Conservation (phyloP, 2,888 invertebrate species). For the Callosobruchus maculatus region DNA sequence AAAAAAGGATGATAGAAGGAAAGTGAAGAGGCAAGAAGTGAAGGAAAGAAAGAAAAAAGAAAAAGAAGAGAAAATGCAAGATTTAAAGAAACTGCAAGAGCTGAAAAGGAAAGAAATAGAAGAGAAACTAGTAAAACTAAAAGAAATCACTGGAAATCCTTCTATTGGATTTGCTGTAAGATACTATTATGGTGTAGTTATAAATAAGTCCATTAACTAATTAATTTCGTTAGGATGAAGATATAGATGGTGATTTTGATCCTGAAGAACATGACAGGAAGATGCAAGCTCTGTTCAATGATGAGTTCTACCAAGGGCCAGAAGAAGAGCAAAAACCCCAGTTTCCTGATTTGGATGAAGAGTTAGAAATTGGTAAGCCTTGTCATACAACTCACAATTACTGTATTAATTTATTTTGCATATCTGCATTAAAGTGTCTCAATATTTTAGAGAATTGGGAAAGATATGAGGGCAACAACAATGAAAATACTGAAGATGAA, state of each 20-base stretch:
- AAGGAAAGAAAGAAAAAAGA: constrained; percentile 73
- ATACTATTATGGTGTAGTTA: constrained; percentile 41
- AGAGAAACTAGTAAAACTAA: constrained; percentile 81
- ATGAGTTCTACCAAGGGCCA: constrained; percentile 77
- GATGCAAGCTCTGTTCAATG: constrained; percentile 84
- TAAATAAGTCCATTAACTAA: constrained; percentile 18
- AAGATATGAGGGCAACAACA: constrained; percentile 48
- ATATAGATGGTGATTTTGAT: constrained; percentile 89
- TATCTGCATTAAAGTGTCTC: constrained; percentile 9
- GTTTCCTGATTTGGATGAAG: constrained; percentile 77
- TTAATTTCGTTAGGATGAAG: constrained; percentile 56
- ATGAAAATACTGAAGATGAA: constrained; percentile 34
- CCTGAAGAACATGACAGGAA: constrained; percentile 81
- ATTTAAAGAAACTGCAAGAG: constrained; percentile 82
- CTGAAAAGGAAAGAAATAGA: constrained; percentile 86
- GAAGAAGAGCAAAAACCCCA: constrained; percentile 75
- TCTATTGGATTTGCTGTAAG: constrained; percentile 56
- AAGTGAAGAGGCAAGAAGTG: constrained; percentile 72
- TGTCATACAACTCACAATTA: too few species aligned
- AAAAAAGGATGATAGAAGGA: constrained; percentile 72
- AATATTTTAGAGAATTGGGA: constrained; percentile 63
- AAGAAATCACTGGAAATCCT: constrained; percentile 83
- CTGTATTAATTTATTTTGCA: neutral
- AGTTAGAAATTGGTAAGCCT: constrained; percentile 55
- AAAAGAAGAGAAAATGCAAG: constrained; percentile 77